Conservation (phyloP, 1,140 invertebrate genomes). For the Procambarus virginalis region DNA sequence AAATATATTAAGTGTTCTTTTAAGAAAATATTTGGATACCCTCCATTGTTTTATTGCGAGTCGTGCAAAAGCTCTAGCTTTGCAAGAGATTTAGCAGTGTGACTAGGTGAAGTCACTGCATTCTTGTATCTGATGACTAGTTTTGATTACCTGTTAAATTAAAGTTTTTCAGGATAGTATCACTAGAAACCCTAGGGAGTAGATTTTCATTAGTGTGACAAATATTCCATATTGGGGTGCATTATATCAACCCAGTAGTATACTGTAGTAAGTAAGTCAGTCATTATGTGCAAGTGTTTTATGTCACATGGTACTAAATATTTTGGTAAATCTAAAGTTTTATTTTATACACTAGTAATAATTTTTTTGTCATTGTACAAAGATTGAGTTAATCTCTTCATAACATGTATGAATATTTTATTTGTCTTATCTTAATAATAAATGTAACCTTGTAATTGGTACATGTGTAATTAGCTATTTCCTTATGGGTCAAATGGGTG, state of each 20-base stretch:
- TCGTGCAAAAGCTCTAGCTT: conserved; percentile 6
- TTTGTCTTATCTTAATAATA: conserved; percentile 48
- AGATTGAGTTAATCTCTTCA: conserved; percentile 47
- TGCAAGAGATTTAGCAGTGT: conserved; percentile 2
- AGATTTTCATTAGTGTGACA: conserved; percentile 47
- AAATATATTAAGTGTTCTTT: conserved; percentile 12
- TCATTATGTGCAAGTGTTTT: conserved; percentile 60
- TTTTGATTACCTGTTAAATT: conserved; percentile 35
- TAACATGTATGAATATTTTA: conserved; percentile 49
- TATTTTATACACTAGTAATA: conserved; percentile 33
- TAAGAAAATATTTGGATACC: conserved; percentile 21
- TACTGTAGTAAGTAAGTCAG: conserved; percentile 53
- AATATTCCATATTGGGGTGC: conserved; percentile 46
- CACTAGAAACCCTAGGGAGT: conserved; percentile 18
- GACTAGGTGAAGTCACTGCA: conserved; percentile 22
- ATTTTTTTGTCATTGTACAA: conserved; percentile 46
- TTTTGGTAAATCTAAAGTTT: conserved; percentile 45
- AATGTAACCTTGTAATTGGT: conserved; percentile 41
- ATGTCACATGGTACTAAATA: conserved; percentile 53
- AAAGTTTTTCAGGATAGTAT: conserved; percentile 13
- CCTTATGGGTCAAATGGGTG: background rate
- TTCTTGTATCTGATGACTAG: conserved; percentile 20
- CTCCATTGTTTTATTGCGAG: conserved; percentile 38
- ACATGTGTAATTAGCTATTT: conserved; percentile 47
- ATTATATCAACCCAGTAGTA: conserved; percentile 37